Base-by-base conservation (phyloP, 2,113 vertebrate genomes). In the Lophura nycthemera region DNA sequence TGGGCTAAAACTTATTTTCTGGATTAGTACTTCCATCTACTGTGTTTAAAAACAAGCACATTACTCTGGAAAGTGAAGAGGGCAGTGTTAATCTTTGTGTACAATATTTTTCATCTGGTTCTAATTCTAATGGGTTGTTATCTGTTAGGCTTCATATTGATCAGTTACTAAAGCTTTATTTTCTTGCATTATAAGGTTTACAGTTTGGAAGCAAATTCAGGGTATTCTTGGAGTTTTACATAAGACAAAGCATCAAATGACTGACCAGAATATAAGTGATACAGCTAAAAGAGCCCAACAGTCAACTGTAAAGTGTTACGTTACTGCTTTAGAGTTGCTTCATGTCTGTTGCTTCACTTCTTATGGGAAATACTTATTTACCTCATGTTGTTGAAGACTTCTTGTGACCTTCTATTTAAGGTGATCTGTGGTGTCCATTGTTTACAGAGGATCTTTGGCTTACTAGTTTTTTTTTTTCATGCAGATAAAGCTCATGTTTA, bases 1-100 rank as follows among this genome's bases (percentile, higher is more conserved):
- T 81, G 15, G 19, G 27, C 47, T 83, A 43, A 82, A 78, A 18
- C 16, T 76, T 86, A 25, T 79, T 84, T 90, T 92, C 36, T 11
- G 61, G n/a, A 54, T 50, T 52, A n/a, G 21, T 43, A 22, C 11
- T 80, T 22, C 32, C 19, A 40, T 86, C 38, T 67, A 22, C 64
- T 80, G 24, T 88, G 69, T 63, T 63, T 11, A 64, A 24, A 67
- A 88, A 29, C 32, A 63, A 66, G 34, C n/a, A 47, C 3, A 7
- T 43, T 50, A 61, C 11, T 78, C 70, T 92, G 54, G 10, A 87
- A 72, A 83, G n/a, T n/a, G 47, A 94, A 65, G 13, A 27, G 52
- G 17, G 3, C 30, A 40, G 34, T 73, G 20, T 65, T 77, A 47
- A 30, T 30, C 45, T 30, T 65, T 54, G 18, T 22, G 4, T 71